phyloP scores from a whole-genome alignment of 1,140 invertebrate species.

The Macrosteles quadrilineatus region DNA sequence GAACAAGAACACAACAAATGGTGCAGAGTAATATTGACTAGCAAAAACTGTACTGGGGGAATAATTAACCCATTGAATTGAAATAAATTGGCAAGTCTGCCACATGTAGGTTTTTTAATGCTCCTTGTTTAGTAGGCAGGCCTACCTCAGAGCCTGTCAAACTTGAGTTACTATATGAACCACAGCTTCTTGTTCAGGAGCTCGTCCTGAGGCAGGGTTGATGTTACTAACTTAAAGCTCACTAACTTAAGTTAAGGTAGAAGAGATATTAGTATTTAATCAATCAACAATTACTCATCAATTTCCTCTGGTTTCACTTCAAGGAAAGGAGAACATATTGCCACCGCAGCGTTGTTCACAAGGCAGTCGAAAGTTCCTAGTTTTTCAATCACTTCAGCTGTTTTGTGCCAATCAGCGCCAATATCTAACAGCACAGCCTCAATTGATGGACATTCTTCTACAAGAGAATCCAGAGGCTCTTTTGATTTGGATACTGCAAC shows the following conservation, averaged over 20 bases:
- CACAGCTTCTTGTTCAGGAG: too few species aligned
- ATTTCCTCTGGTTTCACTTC: slow-evolving; percentile 66
- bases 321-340: slow-evolving; percentile 61
- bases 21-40: too few species aligned
- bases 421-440: slow-evolving; percentile 65
- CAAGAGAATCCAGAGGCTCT: slow-evolving; percentile 65
- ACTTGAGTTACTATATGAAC: too few species aligned
- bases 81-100: too few species aligned
- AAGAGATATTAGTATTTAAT: not conserved
- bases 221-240: too few species aligned
- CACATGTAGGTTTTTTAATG: too few species aligned
- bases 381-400: slow-evolving; percentile 58
- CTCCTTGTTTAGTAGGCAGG: too few species aligned
- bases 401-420: slow-evolving; percentile 73
- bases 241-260: not conserved
- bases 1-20: too few species aligned
- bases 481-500: slow-evolving; percentile 71
- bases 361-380: slow-evolving; percentile 69
- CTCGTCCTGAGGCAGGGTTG: too few species aligned
- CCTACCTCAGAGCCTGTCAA: too few species aligned
- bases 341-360: slow-evolving; percentile 81
- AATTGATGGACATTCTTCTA: slow-evolving; percentile 63
- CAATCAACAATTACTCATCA: slow-evolving; percentile 61
- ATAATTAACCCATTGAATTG: too few species aligned
- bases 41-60: too few species aligned